These are phyloP conservation scores for Mayetiola destructor DNA, from an alignment of 2,888 invertebrate genomes.

Conservation along the genomic window DNA sequence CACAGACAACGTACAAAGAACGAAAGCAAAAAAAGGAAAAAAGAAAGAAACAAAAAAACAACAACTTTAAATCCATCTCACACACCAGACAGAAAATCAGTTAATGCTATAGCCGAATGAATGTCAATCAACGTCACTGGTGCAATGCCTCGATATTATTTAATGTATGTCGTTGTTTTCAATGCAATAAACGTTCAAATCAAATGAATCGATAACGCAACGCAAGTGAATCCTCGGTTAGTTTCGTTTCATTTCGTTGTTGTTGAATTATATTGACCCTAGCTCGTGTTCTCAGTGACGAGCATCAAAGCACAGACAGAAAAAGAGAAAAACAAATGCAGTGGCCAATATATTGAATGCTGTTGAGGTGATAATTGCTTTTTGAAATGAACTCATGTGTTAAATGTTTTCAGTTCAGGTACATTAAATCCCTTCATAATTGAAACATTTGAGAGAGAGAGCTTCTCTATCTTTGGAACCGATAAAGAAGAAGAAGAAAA, in stretches of 20 bases:
- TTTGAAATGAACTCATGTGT: conserved; percentile 10
- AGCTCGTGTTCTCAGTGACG: background rate
- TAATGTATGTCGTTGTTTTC: background rate
- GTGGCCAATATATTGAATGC: too few relatives aligned
- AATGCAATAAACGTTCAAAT: conserved; percentile 9
- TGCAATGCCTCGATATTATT: background rate
- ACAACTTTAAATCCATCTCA: too few relatives aligned
- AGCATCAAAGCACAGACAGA: background rate
- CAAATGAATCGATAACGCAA: background rate
- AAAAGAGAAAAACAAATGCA: background rate
- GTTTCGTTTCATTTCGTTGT: background rate
- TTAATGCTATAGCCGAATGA: too few relatives aligned
- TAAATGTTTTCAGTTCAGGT: conserved; percentile 6
- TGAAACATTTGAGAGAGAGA: background rate
- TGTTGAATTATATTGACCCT: background rate
- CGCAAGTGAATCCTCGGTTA: background rate
- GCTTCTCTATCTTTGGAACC: background rate
- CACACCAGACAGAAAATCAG: too few relatives aligned
- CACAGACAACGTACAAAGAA: background rate
- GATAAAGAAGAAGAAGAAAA: too few relatives aligned
- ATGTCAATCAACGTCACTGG: background rate
- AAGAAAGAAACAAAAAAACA: too few relatives aligned
- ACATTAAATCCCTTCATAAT: conserved; percentile 3
- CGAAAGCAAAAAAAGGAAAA: background rate
- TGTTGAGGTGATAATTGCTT: conserved; percentile 12